phyloP scores from a whole-genome alignment of 2,113 vertebrate genomes.

The Cavia aperea region DNA sequence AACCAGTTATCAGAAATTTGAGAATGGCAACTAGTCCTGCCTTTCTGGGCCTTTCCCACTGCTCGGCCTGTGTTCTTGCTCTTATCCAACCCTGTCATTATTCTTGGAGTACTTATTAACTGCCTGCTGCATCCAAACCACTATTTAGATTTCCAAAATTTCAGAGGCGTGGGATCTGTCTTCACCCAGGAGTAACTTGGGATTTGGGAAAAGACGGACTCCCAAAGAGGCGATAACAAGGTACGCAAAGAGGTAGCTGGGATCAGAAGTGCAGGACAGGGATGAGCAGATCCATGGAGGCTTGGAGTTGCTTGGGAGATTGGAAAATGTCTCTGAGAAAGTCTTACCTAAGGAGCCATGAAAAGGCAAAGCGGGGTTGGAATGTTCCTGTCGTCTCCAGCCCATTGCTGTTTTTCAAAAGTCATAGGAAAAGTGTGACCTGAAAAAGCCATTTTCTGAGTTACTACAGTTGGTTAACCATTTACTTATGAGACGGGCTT shows the following conservation, averaged over 20 bases:
- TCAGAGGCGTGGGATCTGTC: neutral
- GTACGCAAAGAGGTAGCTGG: neutral
- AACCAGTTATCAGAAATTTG: slow-evolving; percentile 18
- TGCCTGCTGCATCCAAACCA: neutral
- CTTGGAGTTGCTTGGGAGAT: neutral
- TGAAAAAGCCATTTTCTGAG: neutral
- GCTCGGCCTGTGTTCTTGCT: neutral
- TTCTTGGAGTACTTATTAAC: neutral
- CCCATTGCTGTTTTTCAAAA: neutral
- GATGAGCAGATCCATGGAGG: neutral
- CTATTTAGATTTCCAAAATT: slow-evolving; percentile 19
- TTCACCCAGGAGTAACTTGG: neutral
- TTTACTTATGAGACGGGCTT: neutral
- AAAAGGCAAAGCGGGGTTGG: neutral
- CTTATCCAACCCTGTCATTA: neutral
- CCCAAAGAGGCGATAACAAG: neutral
- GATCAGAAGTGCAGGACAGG: neutral
- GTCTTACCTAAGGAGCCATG: neutral
- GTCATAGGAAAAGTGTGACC: neutral
- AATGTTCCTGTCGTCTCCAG: neutral
- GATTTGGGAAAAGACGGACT: neutral
- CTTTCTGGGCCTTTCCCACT: neutral
- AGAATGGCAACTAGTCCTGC: neutral
- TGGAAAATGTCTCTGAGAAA: neutral
- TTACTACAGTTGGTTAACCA: neutral